A percentile compares a stretch with the other conserved stretches of the same genome.
phyloP scores from a whole-genome alignment of 2,888 invertebrate species.

The Furcula furcula region DNA sequence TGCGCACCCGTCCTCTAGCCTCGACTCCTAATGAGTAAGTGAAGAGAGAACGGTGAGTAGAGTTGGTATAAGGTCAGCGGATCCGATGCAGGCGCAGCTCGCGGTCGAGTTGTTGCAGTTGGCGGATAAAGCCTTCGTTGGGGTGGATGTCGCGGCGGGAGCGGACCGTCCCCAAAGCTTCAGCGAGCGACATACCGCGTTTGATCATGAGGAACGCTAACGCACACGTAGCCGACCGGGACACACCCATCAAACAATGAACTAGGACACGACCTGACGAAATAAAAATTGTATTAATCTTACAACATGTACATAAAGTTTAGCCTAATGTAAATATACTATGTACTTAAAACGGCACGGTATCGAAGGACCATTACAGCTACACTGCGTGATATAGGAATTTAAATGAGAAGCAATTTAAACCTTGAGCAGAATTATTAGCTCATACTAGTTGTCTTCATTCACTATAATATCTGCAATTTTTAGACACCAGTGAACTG shows the following conservation, averaged over 20 bases:
- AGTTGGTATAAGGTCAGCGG: constrained; percentile 62
- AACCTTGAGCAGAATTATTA: too few species aligned
- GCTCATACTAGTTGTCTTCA: too few species aligned
- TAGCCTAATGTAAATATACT: too few species aligned
- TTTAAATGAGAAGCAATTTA: too few species aligned
- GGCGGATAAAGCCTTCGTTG: constrained; percentile 90
- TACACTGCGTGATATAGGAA: too few species aligned
- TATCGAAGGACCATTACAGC: too few species aligned
- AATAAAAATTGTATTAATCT: background rate
- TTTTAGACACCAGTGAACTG: too few species aligned
- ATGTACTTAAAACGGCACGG: too few species aligned
- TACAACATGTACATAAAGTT: too few species aligned
- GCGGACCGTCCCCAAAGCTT: constrained; percentile 87
- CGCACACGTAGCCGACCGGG: constrained; percentile 90
- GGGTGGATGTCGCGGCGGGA: constrained; percentile 88
- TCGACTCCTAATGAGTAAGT: constrained; percentile 43
- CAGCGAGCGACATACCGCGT: constrained; percentile 86
- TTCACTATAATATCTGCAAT: too few species aligned
- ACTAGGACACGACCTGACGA: constrained; percentile 91
- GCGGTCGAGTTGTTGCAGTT: constrained; percentile 86
- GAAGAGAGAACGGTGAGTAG: constrained; percentile 49
- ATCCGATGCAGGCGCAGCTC: constrained; percentile 79
- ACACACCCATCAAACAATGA: constrained; percentile 91
- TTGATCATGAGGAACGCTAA: constrained; percentile 91
- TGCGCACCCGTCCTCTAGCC: constrained; percentile 51